A percentile compares a stretch with the other conserved stretches of the same genome.
Conservation (phyloP, 1,140 invertebrate genomes). For the Drosophila murphyi region DNA sequence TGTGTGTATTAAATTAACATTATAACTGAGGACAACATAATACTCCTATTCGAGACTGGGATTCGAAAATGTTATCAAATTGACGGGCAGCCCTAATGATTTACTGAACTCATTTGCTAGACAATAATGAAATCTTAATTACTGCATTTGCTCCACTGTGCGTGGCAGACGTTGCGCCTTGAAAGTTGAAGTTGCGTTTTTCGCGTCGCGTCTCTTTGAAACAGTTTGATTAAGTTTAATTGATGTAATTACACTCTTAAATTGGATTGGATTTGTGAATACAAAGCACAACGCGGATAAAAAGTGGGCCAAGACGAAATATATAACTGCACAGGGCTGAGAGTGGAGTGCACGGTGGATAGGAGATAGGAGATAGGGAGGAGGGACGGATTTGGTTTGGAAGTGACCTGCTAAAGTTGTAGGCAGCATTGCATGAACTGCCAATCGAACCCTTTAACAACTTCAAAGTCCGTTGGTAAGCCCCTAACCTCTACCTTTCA, state of each 20-base stretch:
- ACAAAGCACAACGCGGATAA: conserved; percentile 48
- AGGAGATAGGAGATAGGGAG: neutral
- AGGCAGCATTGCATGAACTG: conserved; percentile 32
- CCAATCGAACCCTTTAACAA: conserved; percentile 71
- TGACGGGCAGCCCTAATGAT: too few relatives aligned
- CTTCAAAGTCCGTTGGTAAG: conserved; percentile 60
- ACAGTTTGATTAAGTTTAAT: conserved; percentile 83
- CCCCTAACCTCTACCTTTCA: conserved; percentile 14
- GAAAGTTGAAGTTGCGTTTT: conserved; percentile 66
- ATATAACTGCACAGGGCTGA: neutral
- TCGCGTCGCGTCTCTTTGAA: conserved; percentile 67
- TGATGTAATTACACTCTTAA: conserved; percentile 81
- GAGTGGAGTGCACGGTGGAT: too few relatives aligned
- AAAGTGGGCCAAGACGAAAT: neutral
- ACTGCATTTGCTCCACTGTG: conserved; percentile 17
- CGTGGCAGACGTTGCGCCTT: conserved; percentile 20
- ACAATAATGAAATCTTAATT: neutral
- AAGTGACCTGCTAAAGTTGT: conserved; percentile 10
- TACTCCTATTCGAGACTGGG: too few relatives aligned
- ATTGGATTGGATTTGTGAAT: conserved; percentile 82
- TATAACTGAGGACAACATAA: too few relatives aligned
- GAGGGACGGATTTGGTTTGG: neutral
- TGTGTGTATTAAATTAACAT: too few relatives aligned
- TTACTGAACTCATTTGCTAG: too few relatives aligned
- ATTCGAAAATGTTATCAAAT: too few relatives aligned